phyloP scores from a whole-genome alignment of 2,797 vertebrate genomes.

The Enteromius radiatus region DNA sequence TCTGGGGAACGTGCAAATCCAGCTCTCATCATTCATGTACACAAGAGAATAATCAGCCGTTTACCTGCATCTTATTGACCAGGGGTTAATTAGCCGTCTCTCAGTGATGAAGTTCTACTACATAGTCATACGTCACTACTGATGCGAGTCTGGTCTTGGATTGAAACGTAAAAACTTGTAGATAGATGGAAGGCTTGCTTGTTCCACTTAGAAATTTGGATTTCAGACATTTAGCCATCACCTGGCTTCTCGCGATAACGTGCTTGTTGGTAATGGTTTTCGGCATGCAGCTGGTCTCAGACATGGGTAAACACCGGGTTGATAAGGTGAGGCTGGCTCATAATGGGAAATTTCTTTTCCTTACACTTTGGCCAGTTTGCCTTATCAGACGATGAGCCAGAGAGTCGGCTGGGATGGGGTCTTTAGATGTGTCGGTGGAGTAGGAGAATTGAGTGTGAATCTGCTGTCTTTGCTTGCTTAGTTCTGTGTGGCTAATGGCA shows the following conservation, averaged over 20 bases:
- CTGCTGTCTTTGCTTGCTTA: background rate
- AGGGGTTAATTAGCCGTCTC: conserved; percentile 33
- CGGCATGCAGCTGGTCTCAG: conserved; percentile 66
- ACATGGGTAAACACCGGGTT: conserved; percentile 70
- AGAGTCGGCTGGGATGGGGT: conserved; percentile 46
- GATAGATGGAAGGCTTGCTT: conserved; percentile 21
- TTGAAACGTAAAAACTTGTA: conserved; percentile 29
- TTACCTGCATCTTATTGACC: conserved; percentile 50
- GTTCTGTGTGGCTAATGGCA: background rate
- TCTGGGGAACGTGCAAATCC: conserved; percentile 24
- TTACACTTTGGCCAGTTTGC: conserved; percentile 65
- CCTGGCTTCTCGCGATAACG: conserved; percentile 74
- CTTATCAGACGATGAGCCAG: conserved; percentile 66
- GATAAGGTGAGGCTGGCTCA: conserved; percentile 70
- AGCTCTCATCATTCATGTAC: conserved; percentile 40
- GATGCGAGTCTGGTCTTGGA: background rate
- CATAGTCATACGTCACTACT: conserved; percentile 5
- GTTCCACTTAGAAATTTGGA: conserved; percentile 45
- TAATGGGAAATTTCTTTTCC: conserved; percentile 70
- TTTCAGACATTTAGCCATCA: conserved; percentile 61
- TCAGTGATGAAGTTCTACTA: conserved; percentile 24
- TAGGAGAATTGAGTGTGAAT: background rate
- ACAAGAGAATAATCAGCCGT: conserved; percentile 40
- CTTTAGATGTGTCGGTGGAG: conserved; percentile 26
- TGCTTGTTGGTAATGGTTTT: conserved; percentile 69